Percentiles rank a stretch among this genome's conserved stretches.
phyloP scores from a whole-genome alignment of 2,113 vertebrate species.

The Odocoileus virginianus region DNA sequence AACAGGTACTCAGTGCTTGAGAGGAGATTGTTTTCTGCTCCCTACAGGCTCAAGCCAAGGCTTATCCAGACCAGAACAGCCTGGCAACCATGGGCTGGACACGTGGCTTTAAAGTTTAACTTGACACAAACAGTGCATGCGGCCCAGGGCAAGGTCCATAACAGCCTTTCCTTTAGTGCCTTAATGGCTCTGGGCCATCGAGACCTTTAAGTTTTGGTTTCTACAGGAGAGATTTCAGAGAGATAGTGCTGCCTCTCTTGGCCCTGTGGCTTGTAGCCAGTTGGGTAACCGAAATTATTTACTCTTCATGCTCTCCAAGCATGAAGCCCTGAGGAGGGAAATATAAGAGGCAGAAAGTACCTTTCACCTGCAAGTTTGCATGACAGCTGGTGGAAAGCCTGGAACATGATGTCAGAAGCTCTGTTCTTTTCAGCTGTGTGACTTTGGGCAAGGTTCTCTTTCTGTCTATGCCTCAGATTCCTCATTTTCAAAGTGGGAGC shows the following conservation, averaged over 20 bases:
- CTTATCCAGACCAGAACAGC: neutral
- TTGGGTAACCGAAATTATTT: neutral
- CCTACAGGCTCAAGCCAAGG: neutral
- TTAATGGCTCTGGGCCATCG: neutral
- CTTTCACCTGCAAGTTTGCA: neutral
- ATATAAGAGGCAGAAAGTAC: neutral
- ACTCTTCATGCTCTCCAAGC: neutral
- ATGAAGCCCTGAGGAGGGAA: neutral
- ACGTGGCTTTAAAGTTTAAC: neutral
- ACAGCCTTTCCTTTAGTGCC: neutral
- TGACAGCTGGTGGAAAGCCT: neutral
- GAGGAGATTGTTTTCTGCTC: neutral
- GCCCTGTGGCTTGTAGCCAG: neutral
- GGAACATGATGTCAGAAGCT: neutral
- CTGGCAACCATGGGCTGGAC: neutral
- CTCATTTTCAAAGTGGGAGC: neutral
- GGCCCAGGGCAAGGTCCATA: neutral
- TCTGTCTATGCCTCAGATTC: neutral
- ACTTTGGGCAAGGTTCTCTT: neutral
- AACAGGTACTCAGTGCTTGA: neutral
- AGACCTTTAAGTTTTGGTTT: neutral
- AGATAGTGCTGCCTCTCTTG: neutral
- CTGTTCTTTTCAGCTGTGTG: neutral
- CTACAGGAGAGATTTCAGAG: neutral
- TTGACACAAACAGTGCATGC: neutral